Evolutionary conservation across 2,888 invertebrate genomes (phyloP).

Genomic region (Sussaba pulchella): DNA sequence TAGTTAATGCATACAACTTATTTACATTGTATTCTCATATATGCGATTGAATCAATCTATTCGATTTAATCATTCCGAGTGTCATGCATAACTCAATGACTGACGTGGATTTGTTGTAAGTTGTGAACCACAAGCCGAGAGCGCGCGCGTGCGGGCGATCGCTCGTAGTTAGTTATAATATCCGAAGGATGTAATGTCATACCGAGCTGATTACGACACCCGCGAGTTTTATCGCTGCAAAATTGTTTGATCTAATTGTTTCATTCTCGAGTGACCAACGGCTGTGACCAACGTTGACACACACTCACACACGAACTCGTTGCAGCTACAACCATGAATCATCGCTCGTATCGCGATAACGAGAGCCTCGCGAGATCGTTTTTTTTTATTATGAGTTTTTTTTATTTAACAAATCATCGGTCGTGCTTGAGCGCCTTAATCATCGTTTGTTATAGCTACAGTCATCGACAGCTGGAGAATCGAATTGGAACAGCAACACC

Average conservation of each 20-base stretch:
- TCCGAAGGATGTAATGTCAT: conserved; percentile 64
- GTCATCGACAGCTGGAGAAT: conserved; percentile 17
- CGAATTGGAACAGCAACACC: conserved; percentile 17
- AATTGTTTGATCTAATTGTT: conserved; percentile 66
- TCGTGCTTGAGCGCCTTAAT: conserved; percentile 48
- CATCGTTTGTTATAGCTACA: conserved; percentile 46
- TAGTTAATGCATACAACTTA: too few species aligned
- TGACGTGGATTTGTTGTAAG: conserved; percentile 53
- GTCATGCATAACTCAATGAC: conserved; percentile 31
- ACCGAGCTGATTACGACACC: conserved; percentile 63
- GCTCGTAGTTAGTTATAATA: conserved; percentile 10
- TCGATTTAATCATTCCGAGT: conserved; percentile 43
- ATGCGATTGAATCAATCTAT: too few species aligned
- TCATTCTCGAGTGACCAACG: conserved; percentile 40
- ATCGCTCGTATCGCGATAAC: conserved; percentile 51
- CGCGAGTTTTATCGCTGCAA: conserved; percentile 54
- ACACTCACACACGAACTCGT: not conserved
- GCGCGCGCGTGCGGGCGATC: not conserved
- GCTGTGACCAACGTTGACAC: conserved; percentile 2
- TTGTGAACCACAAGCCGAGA: conserved; percentile 29
- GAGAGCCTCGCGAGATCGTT: conserved; percentile 31
- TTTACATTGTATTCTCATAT: too few species aligned
- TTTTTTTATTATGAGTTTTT: too few species aligned
- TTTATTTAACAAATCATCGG: conserved; percentile 54
- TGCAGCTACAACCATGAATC: conserved; percentile 50